Base-by-base conservation (phyloP, 2,888 invertebrate genomes). In the Onchidella celtica region DNA sequence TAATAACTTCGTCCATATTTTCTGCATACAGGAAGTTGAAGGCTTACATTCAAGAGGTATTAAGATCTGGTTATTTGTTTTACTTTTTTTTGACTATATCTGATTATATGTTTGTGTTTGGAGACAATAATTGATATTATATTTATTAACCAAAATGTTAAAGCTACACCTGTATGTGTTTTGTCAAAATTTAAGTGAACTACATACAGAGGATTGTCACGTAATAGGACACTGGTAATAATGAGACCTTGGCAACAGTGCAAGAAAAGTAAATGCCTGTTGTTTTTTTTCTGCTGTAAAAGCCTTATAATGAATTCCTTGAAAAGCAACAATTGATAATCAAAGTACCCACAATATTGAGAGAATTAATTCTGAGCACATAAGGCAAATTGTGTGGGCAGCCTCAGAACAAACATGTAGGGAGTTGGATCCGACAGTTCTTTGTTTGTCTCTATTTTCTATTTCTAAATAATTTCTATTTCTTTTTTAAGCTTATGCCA, bases 1-100 rank as follows among this genome's bases (percentile, higher is more conserved):
- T 88, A 38, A 69, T 89, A 61, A 83, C 86, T 76, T 84, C 84
- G 4, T 34, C 79, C 17, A 75, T 87, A 57, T 34, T 68, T 32
- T 86, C 88, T 40, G 84, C 86, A 11, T 75, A 85, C 27, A 55
- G 80, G 55, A 82, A 78, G 24, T 82, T 89, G 21, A 85, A 84
- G 38, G 66, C 82, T 17, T 87, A 85, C 40, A 24, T 88, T 38
- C 77, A 81, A 68, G 82, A 87, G 70, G 86, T 86, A 70, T 32
- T 32, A 17, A 11, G 9, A 63, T n/a, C 21, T 76, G 29, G 24
- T 11, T 27, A 32, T 76, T 36, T 27, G n/a, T 47, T 17, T 29
- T 73, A 3, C 0, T 2, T 29, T 73, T 1, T 21, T 2, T 32
- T 47, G 47, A 47, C 47, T 11, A 47, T 47, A n/a, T n/a, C n/a